Conservation (phyloP, 2,888 invertebrate species). For the Altica lythri region DNA sequence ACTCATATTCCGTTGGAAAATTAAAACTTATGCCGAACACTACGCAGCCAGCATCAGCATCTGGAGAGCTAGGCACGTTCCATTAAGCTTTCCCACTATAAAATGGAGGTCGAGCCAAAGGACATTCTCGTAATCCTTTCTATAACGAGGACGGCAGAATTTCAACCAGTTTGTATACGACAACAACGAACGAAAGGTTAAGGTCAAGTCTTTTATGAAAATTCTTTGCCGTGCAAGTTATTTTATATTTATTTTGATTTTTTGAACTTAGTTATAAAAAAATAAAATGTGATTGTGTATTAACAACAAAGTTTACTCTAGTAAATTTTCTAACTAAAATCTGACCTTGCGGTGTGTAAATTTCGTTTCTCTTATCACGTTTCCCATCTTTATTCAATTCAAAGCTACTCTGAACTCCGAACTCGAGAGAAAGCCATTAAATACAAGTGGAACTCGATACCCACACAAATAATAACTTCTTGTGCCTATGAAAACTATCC, state of each 20-base stretch:
- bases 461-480: constrained; percentile 6
- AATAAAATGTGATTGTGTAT: too few relatives aligned
- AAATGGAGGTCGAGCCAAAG: not conserved
- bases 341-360: too few relatives aligned
- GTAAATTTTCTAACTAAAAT: too few relatives aligned
- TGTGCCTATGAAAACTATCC: not conserved
- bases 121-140: not conserved
- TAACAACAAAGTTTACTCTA: too few relatives aligned
- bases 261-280: too few relatives aligned
- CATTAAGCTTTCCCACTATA: not conserved
- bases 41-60: not conserved
- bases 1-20: not conserved
- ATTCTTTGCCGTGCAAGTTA: too few relatives aligned
- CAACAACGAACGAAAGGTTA: too few relatives aligned
- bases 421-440: constrained; percentile 8
- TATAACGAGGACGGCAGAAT: not conserved
- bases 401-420: constrained; percentile 6
- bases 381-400: constrained; percentile 12
- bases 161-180: too few relatives aligned
- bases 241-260: too few relatives aligned
- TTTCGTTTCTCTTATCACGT: constrained; percentile 10
- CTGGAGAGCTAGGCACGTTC: not conserved
- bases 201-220: too few relatives aligned
- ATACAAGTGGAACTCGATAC: constrained; percentile 9
- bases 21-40: not conserved